phyloP scores from a whole-genome alignment of 2,888 invertebrate species.

The Cheilosia variabilis region DNA sequence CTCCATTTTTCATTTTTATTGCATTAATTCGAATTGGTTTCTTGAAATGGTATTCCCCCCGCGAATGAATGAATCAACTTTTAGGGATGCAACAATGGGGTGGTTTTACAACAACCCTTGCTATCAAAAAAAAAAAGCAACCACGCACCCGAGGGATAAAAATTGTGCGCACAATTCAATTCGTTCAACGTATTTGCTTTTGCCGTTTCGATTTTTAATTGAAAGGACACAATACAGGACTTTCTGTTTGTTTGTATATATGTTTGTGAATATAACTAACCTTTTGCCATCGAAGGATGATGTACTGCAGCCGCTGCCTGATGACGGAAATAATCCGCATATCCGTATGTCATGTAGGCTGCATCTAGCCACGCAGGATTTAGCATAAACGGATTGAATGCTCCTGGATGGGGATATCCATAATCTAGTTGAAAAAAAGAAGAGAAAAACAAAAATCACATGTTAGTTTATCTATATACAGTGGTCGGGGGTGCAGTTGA shows the following conservation, averaged over 20 bases:
- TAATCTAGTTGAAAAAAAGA: constrained; percentile 86
- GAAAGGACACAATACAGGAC: constrained; percentile 32
- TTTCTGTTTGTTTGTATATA: background rate
- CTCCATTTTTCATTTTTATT: constrained; percentile 40
- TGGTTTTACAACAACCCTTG: constrained; percentile 63
- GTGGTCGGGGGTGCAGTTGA: constrained; percentile 39
- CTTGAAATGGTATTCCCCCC: constrained; percentile 28
- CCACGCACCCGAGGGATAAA: constrained; percentile 23
- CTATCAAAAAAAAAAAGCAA: constrained; percentile 16
- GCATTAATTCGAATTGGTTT: constrained; percentile 37
- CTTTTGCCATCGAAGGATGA: constrained; percentile 87
- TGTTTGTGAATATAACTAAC: constrained; percentile 81
- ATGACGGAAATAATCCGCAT: constrained; percentile 88
- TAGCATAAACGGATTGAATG: constrained; percentile 91
- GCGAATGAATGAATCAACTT: constrained; percentile 29
- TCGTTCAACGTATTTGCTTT: constrained; percentile 51
- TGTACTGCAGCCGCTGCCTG: constrained; percentile 84
- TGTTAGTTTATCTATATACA: constrained; percentile 35
- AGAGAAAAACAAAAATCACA: constrained; percentile 24
- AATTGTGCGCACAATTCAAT: constrained; percentile 1
- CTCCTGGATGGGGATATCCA: constrained; percentile 91
- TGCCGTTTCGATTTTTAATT: constrained; percentile 72
- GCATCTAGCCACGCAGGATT: constrained; percentile 94
- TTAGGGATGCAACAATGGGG: constrained; percentile 56
- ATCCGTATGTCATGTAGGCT: constrained; percentile 91